phyloP scores from a whole-genome alignment of 2,797 vertebrate genomes.

The Lacerta viridis region DNA sequence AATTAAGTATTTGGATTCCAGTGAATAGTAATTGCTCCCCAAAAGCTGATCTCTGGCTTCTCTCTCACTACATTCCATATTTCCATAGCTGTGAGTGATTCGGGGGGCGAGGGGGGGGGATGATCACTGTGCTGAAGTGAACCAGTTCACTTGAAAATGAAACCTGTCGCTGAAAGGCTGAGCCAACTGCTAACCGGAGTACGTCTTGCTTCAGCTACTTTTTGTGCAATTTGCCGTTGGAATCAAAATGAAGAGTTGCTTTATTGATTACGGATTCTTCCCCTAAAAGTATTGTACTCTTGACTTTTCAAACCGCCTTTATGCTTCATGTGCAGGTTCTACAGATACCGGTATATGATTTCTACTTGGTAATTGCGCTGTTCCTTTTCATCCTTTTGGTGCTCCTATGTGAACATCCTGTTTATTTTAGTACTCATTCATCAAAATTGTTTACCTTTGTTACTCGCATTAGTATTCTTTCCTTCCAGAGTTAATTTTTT shows the following conservation, averaged over 20 bases:
- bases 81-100: not conserved
- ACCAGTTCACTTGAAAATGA: too few relatives aligned
- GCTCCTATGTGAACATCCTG: not conserved
- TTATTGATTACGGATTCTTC: not conserved
- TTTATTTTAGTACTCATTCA: not conserved
- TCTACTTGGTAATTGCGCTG: not conserved
- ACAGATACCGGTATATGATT: not conserved
- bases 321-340: not conserved
- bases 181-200: too few relatives aligned
- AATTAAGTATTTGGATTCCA: not conserved
- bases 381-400: not conserved
- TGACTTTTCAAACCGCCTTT: not conserved
- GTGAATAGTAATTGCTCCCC: not conserved
- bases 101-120: not conserved
- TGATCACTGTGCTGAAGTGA: too few relatives aligned
- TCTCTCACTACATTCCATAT: not conserved
- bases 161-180: too few relatives aligned
- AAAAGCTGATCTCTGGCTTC: not conserved
- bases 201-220: too few relatives aligned
- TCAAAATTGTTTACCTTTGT: not conserved
- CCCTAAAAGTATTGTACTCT: conserved; percentile 38
- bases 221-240: not conserved
- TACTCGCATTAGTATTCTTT: too few relatives aligned
- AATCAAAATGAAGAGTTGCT: not conserved
- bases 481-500: too few relatives aligned